Conservation (phyloP, 1,140 invertebrate genomes). For the Halesus radiatus region DNA sequence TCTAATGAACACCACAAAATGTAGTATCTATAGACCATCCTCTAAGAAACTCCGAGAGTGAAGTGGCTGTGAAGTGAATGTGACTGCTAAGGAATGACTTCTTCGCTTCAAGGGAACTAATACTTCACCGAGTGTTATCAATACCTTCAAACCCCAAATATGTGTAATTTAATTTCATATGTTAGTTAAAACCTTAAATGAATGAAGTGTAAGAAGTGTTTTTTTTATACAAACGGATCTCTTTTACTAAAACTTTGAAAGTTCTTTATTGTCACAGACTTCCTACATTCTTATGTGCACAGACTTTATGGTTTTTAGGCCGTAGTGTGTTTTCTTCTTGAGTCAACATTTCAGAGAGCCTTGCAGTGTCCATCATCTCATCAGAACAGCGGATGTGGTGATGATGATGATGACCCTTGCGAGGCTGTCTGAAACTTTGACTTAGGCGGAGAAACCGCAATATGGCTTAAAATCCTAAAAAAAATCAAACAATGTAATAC, state of each 20-base stretch:
- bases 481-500: too few relatives aligned
- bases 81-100: not conserved
- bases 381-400: too few relatives aligned
- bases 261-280: too few relatives aligned
- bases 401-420: too few relatives aligned
- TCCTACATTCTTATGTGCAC: too few relatives aligned
- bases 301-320: too few relatives aligned
- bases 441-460: too few relatives aligned
- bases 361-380: too few relatives aligned
- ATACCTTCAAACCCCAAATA: not conserved
- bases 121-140: not conserved
- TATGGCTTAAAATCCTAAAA: too few relatives aligned
- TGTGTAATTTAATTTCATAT: not conserved
- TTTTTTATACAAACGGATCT: not conserved
- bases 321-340: too few relatives aligned
- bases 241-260: not conserved
- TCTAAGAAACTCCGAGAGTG: conserved; percentile 17
- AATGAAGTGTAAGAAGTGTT: conserved; percentile 6
- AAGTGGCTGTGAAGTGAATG: conserved; percentile 52
- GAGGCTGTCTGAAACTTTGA: too few relatives aligned
- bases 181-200: not conserved
- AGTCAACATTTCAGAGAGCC: too few relatives aligned
- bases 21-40: conserved; percentile 17
- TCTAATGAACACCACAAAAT: not conserved
- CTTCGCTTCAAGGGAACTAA: not conserved